Evolutionary conservation across 2,113 vertebrate species (phyloP).

Genomic region (Eira barbara): DNA sequence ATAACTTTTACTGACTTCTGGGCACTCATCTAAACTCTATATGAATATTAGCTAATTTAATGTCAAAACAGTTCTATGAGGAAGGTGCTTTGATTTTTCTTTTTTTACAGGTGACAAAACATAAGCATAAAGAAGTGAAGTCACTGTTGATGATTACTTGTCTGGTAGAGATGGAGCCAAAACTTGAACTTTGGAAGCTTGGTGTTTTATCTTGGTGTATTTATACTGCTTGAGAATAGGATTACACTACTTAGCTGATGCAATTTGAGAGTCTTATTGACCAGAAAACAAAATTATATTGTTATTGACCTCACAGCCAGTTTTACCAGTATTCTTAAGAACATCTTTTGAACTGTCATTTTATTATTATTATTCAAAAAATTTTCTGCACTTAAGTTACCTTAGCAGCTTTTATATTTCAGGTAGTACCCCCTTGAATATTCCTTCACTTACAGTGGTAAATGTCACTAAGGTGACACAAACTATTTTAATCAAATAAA

Average conservation of each 20-base stretch:
- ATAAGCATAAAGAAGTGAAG: not conserved
- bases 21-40: not conserved
- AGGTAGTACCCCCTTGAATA: not conserved
- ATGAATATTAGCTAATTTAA: not conserved
- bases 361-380: not conserved
- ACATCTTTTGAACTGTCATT: not conserved
- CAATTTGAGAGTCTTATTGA: not conserved
- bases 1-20: not conserved
- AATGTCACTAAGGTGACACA: not conserved
- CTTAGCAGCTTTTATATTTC: not conserved
- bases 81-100: not conserved
- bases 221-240: not conserved
- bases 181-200: not conserved
- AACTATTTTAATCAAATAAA: not conserved
- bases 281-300: not conserved
- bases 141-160: not conserved
- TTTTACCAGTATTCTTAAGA: not conserved
- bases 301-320: not conserved
- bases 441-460: not conserved
- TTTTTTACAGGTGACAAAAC: not conserved
- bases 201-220: not conserved
- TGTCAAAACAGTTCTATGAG: not conserved
- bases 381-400: not conserved
- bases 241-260: not conserved
- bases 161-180: not conserved